phyloP scores from a whole-genome alignment of 2,113 vertebrate genomes.

The Dromas ardeola region DNA sequence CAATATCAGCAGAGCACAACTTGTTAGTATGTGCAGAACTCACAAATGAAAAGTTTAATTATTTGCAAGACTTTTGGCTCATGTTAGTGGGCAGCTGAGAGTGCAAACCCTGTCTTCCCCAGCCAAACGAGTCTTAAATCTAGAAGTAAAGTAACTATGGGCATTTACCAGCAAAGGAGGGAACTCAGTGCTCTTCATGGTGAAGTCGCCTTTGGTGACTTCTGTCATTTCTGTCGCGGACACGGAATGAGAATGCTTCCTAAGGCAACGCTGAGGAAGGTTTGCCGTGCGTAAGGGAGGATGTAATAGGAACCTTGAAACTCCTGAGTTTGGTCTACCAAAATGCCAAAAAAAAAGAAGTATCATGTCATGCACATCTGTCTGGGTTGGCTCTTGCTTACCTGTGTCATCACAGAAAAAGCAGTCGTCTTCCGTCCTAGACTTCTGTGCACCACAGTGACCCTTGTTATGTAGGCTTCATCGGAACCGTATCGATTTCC shows the following conservation, averaged over 20 bases:
- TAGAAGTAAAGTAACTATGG: not conserved
- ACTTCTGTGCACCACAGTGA: not conserved
- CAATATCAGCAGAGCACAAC: not conserved
- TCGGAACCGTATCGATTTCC: slow-evolving; percentile 33
- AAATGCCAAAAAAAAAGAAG: not conserved
- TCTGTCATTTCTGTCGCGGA: not conserved
- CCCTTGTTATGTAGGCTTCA: not conserved
- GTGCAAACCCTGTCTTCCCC: not conserved
- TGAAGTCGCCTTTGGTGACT: not conserved
- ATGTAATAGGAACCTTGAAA: not conserved
- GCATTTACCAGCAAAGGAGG: not conserved
- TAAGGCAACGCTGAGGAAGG: not conserved
- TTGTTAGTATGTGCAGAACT: not conserved
- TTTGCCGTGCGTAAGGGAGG: not conserved
- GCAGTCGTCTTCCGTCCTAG: not conserved
- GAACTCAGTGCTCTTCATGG: fast-evolving
- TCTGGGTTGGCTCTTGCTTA: not conserved
- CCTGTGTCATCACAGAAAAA: not conserved
- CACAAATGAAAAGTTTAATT: not conserved
- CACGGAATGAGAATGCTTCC: not conserved
- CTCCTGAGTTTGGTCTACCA: not conserved
- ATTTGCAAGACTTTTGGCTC: not conserved
- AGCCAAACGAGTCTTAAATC: not conserved
- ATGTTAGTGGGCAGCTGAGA: not conserved
- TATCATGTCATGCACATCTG: not conserved